Evolutionary conservation across 2,113 vertebrate species (phyloP).

Genomic region (Bufo gargarizans): DNA sequence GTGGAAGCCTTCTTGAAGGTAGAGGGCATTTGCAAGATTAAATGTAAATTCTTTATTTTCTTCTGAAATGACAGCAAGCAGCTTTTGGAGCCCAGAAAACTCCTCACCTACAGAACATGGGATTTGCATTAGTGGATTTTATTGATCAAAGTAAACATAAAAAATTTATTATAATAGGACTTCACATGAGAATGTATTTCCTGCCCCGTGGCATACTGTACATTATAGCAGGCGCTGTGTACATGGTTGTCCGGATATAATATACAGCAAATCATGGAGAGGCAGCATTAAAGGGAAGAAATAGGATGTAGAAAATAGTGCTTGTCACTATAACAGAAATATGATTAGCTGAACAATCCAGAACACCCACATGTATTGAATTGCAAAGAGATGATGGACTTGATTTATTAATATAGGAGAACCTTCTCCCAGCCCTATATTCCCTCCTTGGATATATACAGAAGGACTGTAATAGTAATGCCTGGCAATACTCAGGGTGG

Average conservation of each 20-base stretch:
- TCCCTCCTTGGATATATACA: background rate
- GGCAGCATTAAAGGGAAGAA: background rate
- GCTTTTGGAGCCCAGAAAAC: conserved; percentile 65
- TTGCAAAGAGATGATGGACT: background rate
- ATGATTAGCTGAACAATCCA: conserved; percentile 22
- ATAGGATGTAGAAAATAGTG: background rate
- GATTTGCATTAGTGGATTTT: conserved; percentile 59
- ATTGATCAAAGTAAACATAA: conserved; percentile 62
- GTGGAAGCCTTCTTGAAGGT: conserved; percentile 78
- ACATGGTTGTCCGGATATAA: conserved; percentile 17
- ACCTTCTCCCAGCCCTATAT: background rate
- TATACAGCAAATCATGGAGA: background rate
- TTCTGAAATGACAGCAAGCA: conserved; percentile 67
- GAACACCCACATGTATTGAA: background rate
- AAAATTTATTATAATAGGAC: conserved; percentile 34
- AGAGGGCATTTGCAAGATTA: conserved; percentile 78
- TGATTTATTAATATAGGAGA: conserved; percentile 15
- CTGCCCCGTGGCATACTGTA: conserved; percentile 1
- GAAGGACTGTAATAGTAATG: background rate
- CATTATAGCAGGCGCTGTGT: background rate
- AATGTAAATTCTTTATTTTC: conserved; percentile 74
- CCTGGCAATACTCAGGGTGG: background rate
- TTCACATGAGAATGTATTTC: background rate
- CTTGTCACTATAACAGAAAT: conserved; percentile 14
- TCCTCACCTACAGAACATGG: conserved; percentile 68